Evolutionary conservation across 1,140 invertebrate species (phyloP).

Genomic region (Bombus confusus): DNA sequence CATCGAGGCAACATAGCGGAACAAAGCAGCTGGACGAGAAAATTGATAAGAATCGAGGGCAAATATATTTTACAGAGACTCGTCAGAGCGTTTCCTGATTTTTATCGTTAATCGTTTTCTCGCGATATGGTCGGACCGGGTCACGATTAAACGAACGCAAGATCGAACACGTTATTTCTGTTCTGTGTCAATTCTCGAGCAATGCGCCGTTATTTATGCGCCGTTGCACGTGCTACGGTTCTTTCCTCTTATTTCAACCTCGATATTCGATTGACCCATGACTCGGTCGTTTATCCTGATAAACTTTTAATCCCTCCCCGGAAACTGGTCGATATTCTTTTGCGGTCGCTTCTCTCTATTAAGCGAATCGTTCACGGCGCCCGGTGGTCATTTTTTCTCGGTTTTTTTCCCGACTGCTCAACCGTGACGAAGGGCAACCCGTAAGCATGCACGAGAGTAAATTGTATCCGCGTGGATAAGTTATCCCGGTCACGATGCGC

Average conservation of each 20-base stretch:
- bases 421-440: not conserved
- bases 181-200: not conserved
- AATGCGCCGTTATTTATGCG: slow-evolving; percentile 9
- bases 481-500: slow-evolving; percentile 29
- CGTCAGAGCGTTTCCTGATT: not conserved
- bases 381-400: not conserved
- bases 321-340: slow-evolving; percentile 17
- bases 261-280: not conserved
- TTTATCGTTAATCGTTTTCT: not conserved
- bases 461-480: not conserved
- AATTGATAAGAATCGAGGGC: not conserved
- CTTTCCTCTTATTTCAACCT: not conserved
- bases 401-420: not conserved
- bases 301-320: slow-evolving; percentile 16
- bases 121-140: too few relatives aligned
- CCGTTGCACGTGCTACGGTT: slow-evolving; percentile 17
- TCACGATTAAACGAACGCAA: too few relatives aligned
- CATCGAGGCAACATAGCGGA: too few relatives aligned
- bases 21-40: not conserved
- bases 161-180: not conserved
- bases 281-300: slow-evolving; percentile 15
- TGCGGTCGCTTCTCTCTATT: slow-evolving; percentile 14
- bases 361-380: slow-evolving; percentile 21
- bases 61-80: not conserved
- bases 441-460: slow-evolving; percentile 3